Evolutionary conservation across 2,888 invertebrate species (phyloP), one percentile per base, ranked within the genome.

Genomic region (Volucella bombylans): DNA sequence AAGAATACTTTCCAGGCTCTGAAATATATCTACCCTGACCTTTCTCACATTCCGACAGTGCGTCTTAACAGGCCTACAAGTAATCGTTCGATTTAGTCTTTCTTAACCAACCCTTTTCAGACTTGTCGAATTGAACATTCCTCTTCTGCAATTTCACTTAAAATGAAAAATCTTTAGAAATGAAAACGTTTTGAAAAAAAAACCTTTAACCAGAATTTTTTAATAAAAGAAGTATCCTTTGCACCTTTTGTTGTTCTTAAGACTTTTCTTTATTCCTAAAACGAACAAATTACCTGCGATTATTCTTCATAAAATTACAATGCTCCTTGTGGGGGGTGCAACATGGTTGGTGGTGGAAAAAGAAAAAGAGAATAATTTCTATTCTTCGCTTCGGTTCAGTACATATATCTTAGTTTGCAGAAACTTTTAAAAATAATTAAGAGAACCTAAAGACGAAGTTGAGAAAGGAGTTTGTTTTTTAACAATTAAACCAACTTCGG

Each of bases 341-440:
- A 31, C 31, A 31, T 31, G 31, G 31, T 31, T 31, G 31, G 6
- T 31, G 31, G 31, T 31, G 31, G 31, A 31, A 31, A 31, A 31
- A 31, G 31, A 31, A 31, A 6, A 31, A 31, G 31, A 4, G 10
- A 10, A 14, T 1, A 52, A 10, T 38, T 12, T 47, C 31, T 9
- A 43, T 14, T 15, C n/a, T 47, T 15, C 38, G 41, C 15, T 39
- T 2, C n/a, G n/a, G 47, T 31, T 14, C 38, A 9, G 4, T 31
- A 31, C 4, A 31, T 31, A 38, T 57, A 38, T 57, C 49, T 18
- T 15, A 69, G 38, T 59, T 67, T 59, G 47, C 57, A 49, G 49
- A 59, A 64, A 69, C 57, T 43, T 69, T 69, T 69, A 59, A 57
- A 69, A 57, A 57, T 69, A 57, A 69, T 69, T 69, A 69, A 69